Evolutionary conservation across 2,113 vertebrate genomes (phyloP).

Genomic region (Aptenodytes forsteri): DNA sequence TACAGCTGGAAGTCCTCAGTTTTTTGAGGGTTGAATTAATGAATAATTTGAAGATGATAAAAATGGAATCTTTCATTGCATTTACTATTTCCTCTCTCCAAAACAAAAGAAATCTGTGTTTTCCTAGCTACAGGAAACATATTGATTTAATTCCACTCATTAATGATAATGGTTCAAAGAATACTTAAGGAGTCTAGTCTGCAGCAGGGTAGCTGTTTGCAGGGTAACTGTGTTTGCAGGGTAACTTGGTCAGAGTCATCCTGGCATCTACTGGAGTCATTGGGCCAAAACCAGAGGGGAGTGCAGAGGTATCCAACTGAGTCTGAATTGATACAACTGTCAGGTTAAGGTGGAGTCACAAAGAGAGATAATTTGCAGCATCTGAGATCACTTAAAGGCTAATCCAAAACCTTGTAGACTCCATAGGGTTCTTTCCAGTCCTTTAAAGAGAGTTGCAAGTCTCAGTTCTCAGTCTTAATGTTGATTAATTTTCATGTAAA

Average conservation of each 20-base stretch:
- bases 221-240: background rate
- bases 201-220: background rate
- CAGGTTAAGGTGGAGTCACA: slow-evolving; percentile 35
- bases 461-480: background rate
- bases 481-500: background rate
- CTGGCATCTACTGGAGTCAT: background rate
- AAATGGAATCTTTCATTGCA: background rate
- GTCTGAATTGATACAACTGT: background rate
- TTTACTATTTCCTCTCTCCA: background rate
- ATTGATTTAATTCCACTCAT: slow-evolving; percentile 24
- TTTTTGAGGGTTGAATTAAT: background rate
- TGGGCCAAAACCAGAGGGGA: background rate
- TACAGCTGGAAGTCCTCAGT: slow-evolving; percentile 37
- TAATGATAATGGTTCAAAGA: slow-evolving; percentile 50
- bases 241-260: background rate
- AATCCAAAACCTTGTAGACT: background rate
- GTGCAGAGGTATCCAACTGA: background rate
- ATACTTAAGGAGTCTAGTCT: background rate
- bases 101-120: slow-evolving; percentile 27
- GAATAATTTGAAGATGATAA: background rate
- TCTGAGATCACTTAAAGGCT: slow-evolving; percentile 36
- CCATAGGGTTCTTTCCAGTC: background rate
- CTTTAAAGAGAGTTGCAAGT: background rate
- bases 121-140: slow-evolving; percentile 5
- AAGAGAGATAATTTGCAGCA: background rate